Evolutionary conservation across 2,888 invertebrate species (phyloP), one percentile per base, ranked within the genome.

Genomic region (Trichogramma dendrolimi): DNA sequence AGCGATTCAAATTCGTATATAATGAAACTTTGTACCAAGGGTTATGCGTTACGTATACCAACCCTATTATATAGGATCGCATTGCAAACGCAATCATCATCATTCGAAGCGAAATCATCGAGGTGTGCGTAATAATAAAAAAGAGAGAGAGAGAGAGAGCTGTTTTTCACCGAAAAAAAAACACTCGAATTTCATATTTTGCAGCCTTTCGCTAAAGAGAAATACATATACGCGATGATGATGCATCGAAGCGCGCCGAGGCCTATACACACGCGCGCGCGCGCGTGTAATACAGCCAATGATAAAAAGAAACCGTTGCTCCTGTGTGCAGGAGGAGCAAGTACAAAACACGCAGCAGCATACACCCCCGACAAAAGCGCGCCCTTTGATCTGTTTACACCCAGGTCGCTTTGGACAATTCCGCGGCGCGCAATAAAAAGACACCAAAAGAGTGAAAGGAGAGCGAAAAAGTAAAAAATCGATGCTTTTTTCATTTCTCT

Each of bases 141-240:
- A 27, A 27, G 27, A 27, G 27, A 1, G 27, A 27, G 27, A 27
- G 27, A 14, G 14, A 14, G 1, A 14, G 14, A 27, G 1, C 27
- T 27, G 27, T 27, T 27, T 27, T 27, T 27, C 27, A 27, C 27
- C 27, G 27, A 27, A 27, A 27, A n/a, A 8, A 38, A 41, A 7
- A 10, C 47, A 42, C 54, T 59, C 52, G 59, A 53, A 59, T 63
- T 53, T 60, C 55, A 63, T 56, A 63, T 58, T 58, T 58, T 55
- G 46, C 54, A 50, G 44, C 27, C 27, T 27, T 27, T 27, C 27
- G 27, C 27, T 27, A 27, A 27, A 27, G 27, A 27, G 27, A 27
- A 27, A 27, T 27, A 27, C 27, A 27, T 27, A 27, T 27, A 27
- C 27, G 3, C 27, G 27, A 27, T 27, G 27, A 27, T 27, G 27